Base-by-base conservation (phyloP, 2,113 vertebrate genomes). In the Esox niger region DNA sequence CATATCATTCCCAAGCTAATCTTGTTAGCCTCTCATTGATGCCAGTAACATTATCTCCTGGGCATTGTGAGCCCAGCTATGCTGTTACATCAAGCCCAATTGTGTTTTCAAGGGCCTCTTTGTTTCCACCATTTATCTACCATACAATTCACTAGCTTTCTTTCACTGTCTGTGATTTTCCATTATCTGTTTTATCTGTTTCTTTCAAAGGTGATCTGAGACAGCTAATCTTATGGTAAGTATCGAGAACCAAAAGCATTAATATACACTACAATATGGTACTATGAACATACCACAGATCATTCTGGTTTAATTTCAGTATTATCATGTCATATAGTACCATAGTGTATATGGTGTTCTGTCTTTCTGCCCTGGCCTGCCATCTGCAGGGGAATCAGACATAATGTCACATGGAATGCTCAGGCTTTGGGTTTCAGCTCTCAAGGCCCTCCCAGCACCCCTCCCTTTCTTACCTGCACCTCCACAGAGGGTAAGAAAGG, bases 161-260 rank as follows among this genome's bases (percentile, higher is more conserved):
- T 26, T 59, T 7, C 17, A 59, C 66, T 68, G 60, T 67, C 73
- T 84, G 75, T 84, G 79, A 86, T 88, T 91, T 87, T 62, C 59
- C 62, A 29, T 67, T 67, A 27, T 71, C 67, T 26, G 26, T 71
- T 65, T 54, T 30, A 30, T 70, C 17, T 66, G 27, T 76, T 70
- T 72, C n/a, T 67, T 85, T 73, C 70, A 7, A 87, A 95, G 95
- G 93, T 71, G 92, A 94, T 78, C 84, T 95, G 64, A 92, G 91
- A 64, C 94, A 94, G 54, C 86, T 96, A 63, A 92, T 96, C 59
- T 72, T 96, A 69, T 96, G 95, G 94, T 96, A 85, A 92, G 92
- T 87, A 21, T 47, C 7, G 3, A 32, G 46, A 56, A 63, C 25
- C 21, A 49, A 69, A 32, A 3, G 15, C 21, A 15, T 20, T 52